These are phyloP conservation scores for Brachionus angularis DNA, from an alignment of 1,140 invertebrate genomes.

Conservation along the genomic window DNA sequence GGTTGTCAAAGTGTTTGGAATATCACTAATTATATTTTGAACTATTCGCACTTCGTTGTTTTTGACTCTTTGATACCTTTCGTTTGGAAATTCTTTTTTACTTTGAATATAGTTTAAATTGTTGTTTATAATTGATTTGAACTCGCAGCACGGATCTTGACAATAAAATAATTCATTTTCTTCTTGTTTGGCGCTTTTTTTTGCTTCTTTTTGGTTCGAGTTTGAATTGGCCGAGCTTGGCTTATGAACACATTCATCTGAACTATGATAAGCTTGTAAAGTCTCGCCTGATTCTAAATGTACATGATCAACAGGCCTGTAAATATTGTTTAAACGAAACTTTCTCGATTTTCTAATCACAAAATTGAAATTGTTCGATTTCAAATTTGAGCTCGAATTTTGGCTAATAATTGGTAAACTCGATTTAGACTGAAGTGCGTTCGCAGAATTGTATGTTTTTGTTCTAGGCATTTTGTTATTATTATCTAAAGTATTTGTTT, in stretches of 20 bases:
- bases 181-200: too few species aligned
- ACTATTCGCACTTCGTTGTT: slow-evolving; percentile 27
- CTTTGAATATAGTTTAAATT: not conserved
- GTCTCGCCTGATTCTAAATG: too few species aligned
- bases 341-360: slow-evolving; percentile 13
- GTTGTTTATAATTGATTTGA: not conserved
- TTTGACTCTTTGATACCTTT: slow-evolving; percentile 26
- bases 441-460: not conserved
- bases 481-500: not conserved
- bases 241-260: too few species aligned
- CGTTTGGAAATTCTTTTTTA: slow-evolving; percentile 31
- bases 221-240: too few species aligned
- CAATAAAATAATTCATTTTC: slow-evolving; percentile 18
- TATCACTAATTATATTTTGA: slow-evolving; percentile 34
- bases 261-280: too few species aligned
- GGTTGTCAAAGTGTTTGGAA: slow-evolving; percentile 23
- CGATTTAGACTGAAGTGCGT: not conserved
- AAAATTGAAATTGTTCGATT: slow-evolving; percentile 16
- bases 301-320: slow-evolving; percentile 11
- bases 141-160: slow-evolving; percentile 32
- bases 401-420: slow-evolving; percentile 27
- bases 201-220: too few species aligned
- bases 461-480: not conserved
- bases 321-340: slow-evolving; percentile 8
- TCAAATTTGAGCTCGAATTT: not conserved